A percentile compares a stretch with the other conserved stretches of the same genome.
Conservation (phyloP, 2,888 invertebrate genomes). For the Patella pellucida region DNA sequence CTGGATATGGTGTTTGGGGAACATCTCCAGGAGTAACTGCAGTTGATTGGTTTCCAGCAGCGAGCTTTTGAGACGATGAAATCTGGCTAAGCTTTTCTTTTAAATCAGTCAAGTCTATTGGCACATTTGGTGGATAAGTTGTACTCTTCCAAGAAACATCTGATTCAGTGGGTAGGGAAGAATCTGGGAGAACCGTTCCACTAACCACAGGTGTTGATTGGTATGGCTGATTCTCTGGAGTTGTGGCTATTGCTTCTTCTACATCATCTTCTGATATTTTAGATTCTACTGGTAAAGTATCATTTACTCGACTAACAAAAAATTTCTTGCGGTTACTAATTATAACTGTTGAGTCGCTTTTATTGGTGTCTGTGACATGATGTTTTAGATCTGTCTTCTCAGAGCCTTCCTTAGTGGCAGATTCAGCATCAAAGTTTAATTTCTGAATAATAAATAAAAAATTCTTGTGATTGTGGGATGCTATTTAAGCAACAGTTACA, state of each 20-base stretch:
- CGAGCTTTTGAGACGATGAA: slow-evolving; percentile 38
- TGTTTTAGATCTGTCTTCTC: slow-evolving; percentile 15
- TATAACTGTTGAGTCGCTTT: slow-evolving; percentile 42
- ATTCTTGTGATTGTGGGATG: too few species aligned
- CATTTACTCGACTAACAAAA: slow-evolving; percentile 51
- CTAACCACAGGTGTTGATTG: slow-evolving; percentile 18
- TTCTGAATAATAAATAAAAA: slow-evolving; percentile 36
- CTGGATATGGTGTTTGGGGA: slow-evolving; percentile 9
- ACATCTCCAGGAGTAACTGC: slow-evolving; percentile 24
- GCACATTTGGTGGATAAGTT: slow-evolving; percentile 44
- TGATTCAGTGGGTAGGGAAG: slow-evolving; percentile 15
- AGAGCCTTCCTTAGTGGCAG: slow-evolving; percentile 10
- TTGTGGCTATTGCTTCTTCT: slow-evolving; percentile 41
- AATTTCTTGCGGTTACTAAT: slow-evolving; percentile 57
- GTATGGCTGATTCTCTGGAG: slow-evolving; percentile 39
- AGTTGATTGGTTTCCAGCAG: slow-evolving; percentile 24
- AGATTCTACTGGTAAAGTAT: slow-evolving; percentile 42
- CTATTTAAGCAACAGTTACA: too few species aligned
- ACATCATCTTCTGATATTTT: slow-evolving; percentile 57
- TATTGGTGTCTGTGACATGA: slow-evolving; percentile 29
- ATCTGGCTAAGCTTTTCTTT: slow-evolving; percentile 55
- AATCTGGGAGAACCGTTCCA: neutral
- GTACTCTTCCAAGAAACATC: slow-evolving; percentile 38
- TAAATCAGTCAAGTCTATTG: slow-evolving; percentile 59
- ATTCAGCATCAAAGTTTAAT: slow-evolving; percentile 38